These are phyloP conservation scores for Trogon melanurus DNA, from an alignment of 2,113 vertebrate genomes.

Conservation along the genomic window DNA sequence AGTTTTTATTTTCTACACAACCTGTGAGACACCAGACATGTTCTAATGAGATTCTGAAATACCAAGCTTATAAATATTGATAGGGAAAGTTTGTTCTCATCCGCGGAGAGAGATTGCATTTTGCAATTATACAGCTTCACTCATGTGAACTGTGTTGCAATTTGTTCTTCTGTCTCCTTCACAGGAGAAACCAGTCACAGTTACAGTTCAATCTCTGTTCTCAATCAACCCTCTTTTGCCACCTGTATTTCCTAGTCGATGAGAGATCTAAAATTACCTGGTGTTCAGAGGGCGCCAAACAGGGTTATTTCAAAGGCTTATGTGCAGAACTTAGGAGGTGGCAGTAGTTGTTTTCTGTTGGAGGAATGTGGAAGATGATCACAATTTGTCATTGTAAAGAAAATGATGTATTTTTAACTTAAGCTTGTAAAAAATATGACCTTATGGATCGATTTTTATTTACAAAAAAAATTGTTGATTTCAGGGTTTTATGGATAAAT, in stretches of 20 bases:
- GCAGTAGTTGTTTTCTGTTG: background rate
- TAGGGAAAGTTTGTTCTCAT: background rate
- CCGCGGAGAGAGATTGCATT: background rate
- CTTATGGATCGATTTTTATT: background rate
- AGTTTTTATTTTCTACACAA: conserved; percentile 36
- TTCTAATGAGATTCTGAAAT: conserved; percentile 57
- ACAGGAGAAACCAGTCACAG: conserved; percentile 1
- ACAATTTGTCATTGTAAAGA: background rate
- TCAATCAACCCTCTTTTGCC: conserved; percentile 23
- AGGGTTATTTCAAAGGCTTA: background rate
- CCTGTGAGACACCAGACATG: background rate
- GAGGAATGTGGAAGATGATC: background rate
- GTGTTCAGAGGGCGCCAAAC: background rate
- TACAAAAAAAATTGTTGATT: background rate
- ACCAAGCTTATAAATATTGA: conserved; percentile 57
- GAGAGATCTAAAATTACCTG: conserved; percentile 34
- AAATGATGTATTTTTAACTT: background rate
- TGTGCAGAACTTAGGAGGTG: background rate
- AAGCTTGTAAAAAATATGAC: background rate
- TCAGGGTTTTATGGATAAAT: background rate
- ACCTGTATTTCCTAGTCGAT: conserved; percentile 11
- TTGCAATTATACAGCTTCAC: conserved; percentile 50
- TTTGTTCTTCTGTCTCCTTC: conserved; percentile 54
- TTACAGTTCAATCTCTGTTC: conserved; percentile 51
- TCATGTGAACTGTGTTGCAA: conserved; percentile 49